Percentiles rank a stretch among this genome's conserved stretches.
Conservation (phyloP, 2,888 invertebrate genomes). For the Phragmatobia fuliginosa region DNA sequence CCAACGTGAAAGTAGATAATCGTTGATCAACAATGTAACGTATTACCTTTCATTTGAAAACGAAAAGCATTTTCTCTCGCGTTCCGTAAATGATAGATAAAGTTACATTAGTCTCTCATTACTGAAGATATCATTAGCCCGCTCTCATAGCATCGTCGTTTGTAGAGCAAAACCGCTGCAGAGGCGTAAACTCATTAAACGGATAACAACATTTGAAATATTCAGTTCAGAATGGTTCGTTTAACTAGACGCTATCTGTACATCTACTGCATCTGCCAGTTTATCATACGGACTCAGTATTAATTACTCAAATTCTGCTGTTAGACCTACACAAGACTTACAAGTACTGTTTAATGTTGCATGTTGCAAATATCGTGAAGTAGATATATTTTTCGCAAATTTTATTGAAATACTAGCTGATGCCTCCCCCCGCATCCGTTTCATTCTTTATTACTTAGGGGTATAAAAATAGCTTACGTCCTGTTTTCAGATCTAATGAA, state of each 20-base stretch:
- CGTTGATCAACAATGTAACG: slow-evolving; percentile 64
- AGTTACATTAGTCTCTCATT: slow-evolving; percentile 76
- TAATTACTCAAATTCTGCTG: slow-evolving; percentile 41
- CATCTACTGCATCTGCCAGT: slow-evolving; percentile 38
- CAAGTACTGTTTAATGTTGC: not conserved
- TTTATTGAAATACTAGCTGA: not conserved
- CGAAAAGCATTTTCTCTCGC: slow-evolving; percentile 76
- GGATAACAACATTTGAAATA: slow-evolving; percentile 49
- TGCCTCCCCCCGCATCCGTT: too few relatives aligned
- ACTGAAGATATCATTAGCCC: slow-evolving; percentile 72
- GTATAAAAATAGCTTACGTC: too few relatives aligned
- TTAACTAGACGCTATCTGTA: slow-evolving; percentile 38
- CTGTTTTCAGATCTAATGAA: too few relatives aligned
- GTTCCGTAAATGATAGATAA: slow-evolving; percentile 78
- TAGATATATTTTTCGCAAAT: not conserved
- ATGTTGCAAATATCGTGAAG: not conserved
- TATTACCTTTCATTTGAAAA: slow-evolving; percentile 79
- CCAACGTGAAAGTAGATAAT: slow-evolving; percentile 71
- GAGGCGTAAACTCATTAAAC: slow-evolving; percentile 49
- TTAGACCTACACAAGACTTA: not conserved
- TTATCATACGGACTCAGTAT: slow-evolving; percentile 39
- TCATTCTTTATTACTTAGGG: too few relatives aligned
- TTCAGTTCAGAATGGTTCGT: slow-evolving; percentile 41
- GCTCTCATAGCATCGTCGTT: slow-evolving; percentile 64
- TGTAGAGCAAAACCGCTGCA: slow-evolving; percentile 60